Evolutionary conservation across 2,797 vertebrate genomes (phyloP), one percentile per base, ranked within the genome.

Genomic region (Neomorphus geoffroyi): DNA sequence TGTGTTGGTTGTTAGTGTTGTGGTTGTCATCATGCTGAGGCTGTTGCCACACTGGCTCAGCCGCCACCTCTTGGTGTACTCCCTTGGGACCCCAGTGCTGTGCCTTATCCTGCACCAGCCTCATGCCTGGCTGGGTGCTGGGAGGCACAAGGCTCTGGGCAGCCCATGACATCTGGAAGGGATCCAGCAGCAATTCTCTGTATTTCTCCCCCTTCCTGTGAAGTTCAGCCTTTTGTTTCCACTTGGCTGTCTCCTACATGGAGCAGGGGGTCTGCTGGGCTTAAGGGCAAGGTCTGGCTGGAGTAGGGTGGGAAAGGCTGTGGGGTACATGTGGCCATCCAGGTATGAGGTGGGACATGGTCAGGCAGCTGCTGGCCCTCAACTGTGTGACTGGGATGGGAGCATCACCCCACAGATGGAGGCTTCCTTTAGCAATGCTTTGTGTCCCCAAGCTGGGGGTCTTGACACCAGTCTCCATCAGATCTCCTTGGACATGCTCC

Each of bases 11-110:
- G 2, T 77, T 14, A 12, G 43, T n/a, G 53, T 32, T 0, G 0
- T 39, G 67, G 43, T 62, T 92, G 43, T 71, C 57, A 35, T 18
- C 33, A 2, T 0, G 2, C 27, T 16, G 41, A 41, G 30, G 48
- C 26, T 77, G 57, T 67, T 32, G 19, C 21, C 12, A 9, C 1
- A 2, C 28, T 74, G 50, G 43, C 62, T 81, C 57, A 60, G 33
- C 57, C 16, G n/a, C 72, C 1, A 0, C 27, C 6, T 86, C 2
- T 0, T 5, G 13, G 30, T 21, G 46, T 46, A 6, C 37, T 74
- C 17, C 65, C 86, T 45, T 69, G 72, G 54, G 64, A 80, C 51
- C 27, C 13, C 2, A 1, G 9, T 41, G 41, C 78, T 84, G 9
- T 74, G 69, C 37, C 23, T 71, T 12, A 5, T 53, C 33, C 60